Evolutionary conservation across 2,113 vertebrate genomes (phyloP).

Genomic region (Ciconia maguari): DNA sequence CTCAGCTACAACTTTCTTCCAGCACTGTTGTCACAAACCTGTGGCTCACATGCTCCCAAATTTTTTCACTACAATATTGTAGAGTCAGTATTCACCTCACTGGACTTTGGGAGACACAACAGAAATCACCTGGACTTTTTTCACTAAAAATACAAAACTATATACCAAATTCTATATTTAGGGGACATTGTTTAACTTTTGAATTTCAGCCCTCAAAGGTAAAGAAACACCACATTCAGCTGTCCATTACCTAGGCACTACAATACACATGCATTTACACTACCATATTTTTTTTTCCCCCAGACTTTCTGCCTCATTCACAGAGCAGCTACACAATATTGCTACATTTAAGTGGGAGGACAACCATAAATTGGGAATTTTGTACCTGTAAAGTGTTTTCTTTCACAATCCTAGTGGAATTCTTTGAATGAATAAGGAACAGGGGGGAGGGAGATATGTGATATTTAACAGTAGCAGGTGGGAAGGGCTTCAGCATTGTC

Average conservation of each 20-base stretch:
- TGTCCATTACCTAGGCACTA: not conserved
- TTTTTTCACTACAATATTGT: not conserved
- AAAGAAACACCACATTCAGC: not conserved
- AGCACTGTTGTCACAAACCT: not conserved
- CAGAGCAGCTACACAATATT: not conserved
- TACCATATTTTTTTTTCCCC: not conserved
- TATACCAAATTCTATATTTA: not conserved
- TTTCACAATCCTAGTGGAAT: not conserved
- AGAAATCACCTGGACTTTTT: not conserved
- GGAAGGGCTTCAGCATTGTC: not conserved
- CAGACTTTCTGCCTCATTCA: not conserved
- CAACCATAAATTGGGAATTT: not conserved
- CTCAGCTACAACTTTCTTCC: not conserved
- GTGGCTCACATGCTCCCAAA: accelerated
- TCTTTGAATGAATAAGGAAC: not conserved
- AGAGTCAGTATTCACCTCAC: not conserved
- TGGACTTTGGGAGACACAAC: not conserved
- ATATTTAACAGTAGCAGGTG: not conserved
- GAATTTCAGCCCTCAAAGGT: not conserved
- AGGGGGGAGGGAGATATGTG: not conserved
- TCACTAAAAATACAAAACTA: not conserved
- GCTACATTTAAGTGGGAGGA: not conserved
- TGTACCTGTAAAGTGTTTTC: not conserved
- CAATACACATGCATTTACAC: not conserved
- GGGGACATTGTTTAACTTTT: not conserved